Evolutionary conservation across 2,113 vertebrate species (phyloP), one percentile per base, ranked within the genome.

Genomic region (Lepus americanus): DNA sequence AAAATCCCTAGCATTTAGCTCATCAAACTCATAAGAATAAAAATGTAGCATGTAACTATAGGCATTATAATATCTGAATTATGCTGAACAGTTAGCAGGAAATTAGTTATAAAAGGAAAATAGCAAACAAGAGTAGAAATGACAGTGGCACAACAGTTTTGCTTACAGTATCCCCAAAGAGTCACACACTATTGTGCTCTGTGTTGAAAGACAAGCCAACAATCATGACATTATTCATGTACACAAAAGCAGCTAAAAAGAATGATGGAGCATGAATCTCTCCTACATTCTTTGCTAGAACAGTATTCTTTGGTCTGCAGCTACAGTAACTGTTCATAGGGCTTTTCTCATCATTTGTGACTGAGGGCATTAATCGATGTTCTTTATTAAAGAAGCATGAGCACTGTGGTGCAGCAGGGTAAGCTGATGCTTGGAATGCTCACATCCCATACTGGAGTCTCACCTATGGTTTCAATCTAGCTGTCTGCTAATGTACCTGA

Each of bases 1-100:
- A 97, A 96, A 94, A 95, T 76, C 83, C 11, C 27, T 91, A 93
- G 31, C 33, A 89, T 85, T 83, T 85, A 91, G 49, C 25, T 91
- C 29, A 70, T 83, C 49, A 80, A 87, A 39, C 29, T 91, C 49
- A 87, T 7, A 87, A 92, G 76, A 94, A 20, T 83, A 77, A 88
- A 97, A 78, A 87, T 72, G 8, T 53, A 93, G 39, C 44, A 72
- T 79, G 31, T 55, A 83, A 81, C 33, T 29, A 9, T 3, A 90
- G 85, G 76, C n/a, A 94, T 49, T 70, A 83, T 70, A 90, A 84
- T 69, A 19, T 77, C 39, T 95, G 49, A 76, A 6, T 90, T 90
- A 90, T 39, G 10, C 20, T 94, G 49, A 92, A 95, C 16, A 81
- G 36, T 72, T 29, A 94, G 39, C 31, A 93, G 81, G 61, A 95